Conservation (phyloP, 2,888 invertebrate genomes). For the Tenthredo notha region DNA sequence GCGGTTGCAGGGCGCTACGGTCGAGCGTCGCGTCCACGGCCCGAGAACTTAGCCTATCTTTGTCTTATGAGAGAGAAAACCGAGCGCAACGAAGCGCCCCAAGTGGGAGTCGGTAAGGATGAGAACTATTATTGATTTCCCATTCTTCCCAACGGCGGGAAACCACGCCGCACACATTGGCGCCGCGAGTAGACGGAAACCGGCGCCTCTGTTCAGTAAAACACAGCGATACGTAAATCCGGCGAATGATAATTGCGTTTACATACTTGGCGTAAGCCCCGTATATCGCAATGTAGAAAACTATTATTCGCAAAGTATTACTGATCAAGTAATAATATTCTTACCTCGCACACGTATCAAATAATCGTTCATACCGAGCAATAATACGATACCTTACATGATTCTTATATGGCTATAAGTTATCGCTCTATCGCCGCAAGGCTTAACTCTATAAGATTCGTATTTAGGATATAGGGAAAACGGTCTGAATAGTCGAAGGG, state of each 20-base stretch:
- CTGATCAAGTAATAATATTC: background rate
- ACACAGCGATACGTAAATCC: background rate
- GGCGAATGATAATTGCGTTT: constrained; percentile 10
- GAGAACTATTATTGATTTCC: constrained; percentile 71
- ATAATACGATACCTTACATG: background rate
- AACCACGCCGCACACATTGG: constrained; percentile 56
- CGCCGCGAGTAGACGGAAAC: constrained; percentile 3
- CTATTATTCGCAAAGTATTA: background rate
- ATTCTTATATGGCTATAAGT: background rate
- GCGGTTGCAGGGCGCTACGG: constrained; percentile 63
- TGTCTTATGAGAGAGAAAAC: constrained; percentile 46
- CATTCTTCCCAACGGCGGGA: constrained; percentile 69
- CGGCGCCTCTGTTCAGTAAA: background rate
- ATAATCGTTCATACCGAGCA: background rate
- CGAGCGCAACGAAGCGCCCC: constrained; percentile 59
- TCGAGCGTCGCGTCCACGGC: constrained; percentile 52
- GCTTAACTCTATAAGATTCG: background rate
- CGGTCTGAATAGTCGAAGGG: background rate
- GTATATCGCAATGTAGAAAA: background rate
- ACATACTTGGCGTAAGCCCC: background rate
- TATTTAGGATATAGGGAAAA: background rate
- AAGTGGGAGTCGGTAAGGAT: constrained; percentile 70
- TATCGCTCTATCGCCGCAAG: background rate
- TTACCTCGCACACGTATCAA: background rate
- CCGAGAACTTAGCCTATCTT: constrained; percentile 18